phyloP scores from a whole-genome alignment of 2,888 invertebrate species.

The Meta bourneti region DNA sequence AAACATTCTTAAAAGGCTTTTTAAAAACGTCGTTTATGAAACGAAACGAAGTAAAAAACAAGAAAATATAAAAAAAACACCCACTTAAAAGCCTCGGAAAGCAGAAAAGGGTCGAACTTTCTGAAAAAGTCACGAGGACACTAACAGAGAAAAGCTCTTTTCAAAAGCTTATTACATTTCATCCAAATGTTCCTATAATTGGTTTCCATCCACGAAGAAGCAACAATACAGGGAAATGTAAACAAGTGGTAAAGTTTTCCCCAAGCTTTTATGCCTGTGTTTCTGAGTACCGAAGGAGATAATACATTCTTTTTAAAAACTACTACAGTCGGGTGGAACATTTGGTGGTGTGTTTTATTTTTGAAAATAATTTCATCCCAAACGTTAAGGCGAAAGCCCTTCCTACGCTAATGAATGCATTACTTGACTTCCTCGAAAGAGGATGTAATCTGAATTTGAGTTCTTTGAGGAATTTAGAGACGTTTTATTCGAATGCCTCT shows the following conservation, averaged over 20 bases:
- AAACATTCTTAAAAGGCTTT: constrained; percentile 53
- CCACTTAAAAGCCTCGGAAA: constrained; percentile 41
- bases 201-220: constrained; percentile 37
- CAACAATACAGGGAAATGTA: constrained; percentile 25
- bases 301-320: constrained; percentile 19
- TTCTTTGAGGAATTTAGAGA: not conserved
- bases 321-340: not conserved
- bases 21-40: constrained; percentile 50
- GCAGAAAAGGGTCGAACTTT: constrained; percentile 44
- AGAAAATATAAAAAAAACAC: constrained; percentile 10
- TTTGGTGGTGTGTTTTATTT: not conserved
- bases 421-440: constrained; percentile 27
- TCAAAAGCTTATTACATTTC: constrained; percentile 61
- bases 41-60: constrained; percentile 5
- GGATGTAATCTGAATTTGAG: not conserved
- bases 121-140: constrained; percentile 36
- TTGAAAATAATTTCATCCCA: constrained; percentile 24
- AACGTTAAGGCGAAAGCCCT: constrained; percentile 23
- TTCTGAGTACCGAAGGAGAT: constrained; percentile 10
- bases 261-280: constrained; percentile 4
- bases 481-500: constrained; percentile 11
- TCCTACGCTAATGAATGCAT: constrained; percentile 35
- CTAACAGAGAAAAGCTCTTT: constrained; percentile 12
- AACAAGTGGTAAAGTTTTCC: constrained; percentile 33
- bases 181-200: constrained; percentile 64